Evolutionary conservation across 2,888 invertebrate species (phyloP).

Genomic region (Notodromas monacha): DNA sequence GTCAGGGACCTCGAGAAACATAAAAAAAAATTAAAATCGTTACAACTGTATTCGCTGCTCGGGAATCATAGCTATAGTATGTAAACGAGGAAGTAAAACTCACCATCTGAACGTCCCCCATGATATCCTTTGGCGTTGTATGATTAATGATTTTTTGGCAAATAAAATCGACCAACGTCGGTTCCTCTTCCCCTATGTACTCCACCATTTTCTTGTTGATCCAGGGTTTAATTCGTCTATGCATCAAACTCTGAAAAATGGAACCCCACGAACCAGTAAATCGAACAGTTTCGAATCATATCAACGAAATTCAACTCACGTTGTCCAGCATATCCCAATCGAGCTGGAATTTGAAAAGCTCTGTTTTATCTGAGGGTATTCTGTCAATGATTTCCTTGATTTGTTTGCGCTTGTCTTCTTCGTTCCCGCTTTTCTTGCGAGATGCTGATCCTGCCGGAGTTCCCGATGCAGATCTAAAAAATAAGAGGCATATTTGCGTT

Average conservation of each 20-base stretch:
- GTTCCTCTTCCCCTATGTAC: conserved; percentile 96
- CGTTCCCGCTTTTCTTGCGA: conserved; percentile 9
- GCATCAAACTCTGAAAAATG: conserved; percentile 34
- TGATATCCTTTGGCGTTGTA: conserved; percentile 64
- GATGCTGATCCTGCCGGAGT: too few species aligned
- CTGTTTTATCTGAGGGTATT: conserved; percentile 89
- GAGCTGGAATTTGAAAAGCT: conserved; percentile 70
- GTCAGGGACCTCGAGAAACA: background rate
- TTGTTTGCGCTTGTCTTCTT: conserved; percentile 79
- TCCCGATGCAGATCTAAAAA: too few species aligned
- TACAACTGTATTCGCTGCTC: background rate
- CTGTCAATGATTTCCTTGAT: conserved; percentile 90
- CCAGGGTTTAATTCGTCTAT: conserved; percentile 90
- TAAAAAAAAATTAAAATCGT: conserved; percentile 1
- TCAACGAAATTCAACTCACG: too few species aligned
- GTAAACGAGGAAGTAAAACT: conserved; percentile 11
- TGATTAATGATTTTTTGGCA: conserved; percentile 87
- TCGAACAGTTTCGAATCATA: too few species aligned
- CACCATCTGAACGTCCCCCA: conserved; percentile 97
- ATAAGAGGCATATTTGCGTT: too few species aligned
- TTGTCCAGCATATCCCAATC: conserved; percentile 55
- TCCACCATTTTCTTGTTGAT: conserved; percentile 98
- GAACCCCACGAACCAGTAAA: too few species aligned
- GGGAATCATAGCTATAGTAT: background rate
- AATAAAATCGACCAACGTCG: conserved; percentile 92